Evolutionary conservation across 2,888 invertebrate species (phyloP).

Genomic region (Cylloceria caligata): DNA sequence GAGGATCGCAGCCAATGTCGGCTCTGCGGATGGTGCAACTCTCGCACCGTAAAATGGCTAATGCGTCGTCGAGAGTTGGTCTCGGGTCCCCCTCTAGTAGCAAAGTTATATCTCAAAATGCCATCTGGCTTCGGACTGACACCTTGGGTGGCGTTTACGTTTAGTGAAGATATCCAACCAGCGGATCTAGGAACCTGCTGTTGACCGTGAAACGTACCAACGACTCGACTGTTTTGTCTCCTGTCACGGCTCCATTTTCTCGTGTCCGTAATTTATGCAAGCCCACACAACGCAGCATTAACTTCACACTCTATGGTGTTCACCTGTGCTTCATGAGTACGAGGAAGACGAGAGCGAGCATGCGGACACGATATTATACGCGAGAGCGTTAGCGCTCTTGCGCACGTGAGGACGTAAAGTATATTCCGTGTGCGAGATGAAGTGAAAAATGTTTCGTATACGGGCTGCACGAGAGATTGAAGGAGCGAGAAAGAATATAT

Average conservation of each 20-base stretch:
- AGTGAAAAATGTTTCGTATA: conserved; percentile 61
- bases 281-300: conserved; percentile 20
- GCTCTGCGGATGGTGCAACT: conserved; percentile 57
- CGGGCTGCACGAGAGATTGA: conserved; percentile 49
- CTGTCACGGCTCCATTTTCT: conserved; percentile 77
- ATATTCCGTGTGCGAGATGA: conserved; percentile 51
- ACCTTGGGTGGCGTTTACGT: conserved; percentile 81
- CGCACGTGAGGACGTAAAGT: conserved; percentile 58
- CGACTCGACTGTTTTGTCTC: conserved; percentile 75
- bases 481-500: conserved; percentile 30
- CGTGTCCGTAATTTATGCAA: conserved; percentile 72
- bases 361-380: conserved; percentile 47
- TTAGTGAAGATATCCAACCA: conserved; percentile 69
- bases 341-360: conserved; percentile 33
- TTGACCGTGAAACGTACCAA: conserved; percentile 42
- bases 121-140: conserved; percentile 80
- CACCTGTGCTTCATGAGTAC: conserved; percentile 11
- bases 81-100: conserved; percentile 39
- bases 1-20: conserved; percentile 36
- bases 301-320: conserved; percentile 22
- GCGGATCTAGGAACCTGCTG: conserved; percentile 57
- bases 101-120: conserved; percentile 76
- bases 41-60: conserved; percentile 77
- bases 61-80: conserved; percentile 75
- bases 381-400: conserved; percentile 50